A percentile compares a stretch with the other conserved stretches of the same genome.
Evolutionary conservation across 64 coral and sea anemone species (phyloP).

Genomic region (Dendrophyllia cribrosa): DNA sequence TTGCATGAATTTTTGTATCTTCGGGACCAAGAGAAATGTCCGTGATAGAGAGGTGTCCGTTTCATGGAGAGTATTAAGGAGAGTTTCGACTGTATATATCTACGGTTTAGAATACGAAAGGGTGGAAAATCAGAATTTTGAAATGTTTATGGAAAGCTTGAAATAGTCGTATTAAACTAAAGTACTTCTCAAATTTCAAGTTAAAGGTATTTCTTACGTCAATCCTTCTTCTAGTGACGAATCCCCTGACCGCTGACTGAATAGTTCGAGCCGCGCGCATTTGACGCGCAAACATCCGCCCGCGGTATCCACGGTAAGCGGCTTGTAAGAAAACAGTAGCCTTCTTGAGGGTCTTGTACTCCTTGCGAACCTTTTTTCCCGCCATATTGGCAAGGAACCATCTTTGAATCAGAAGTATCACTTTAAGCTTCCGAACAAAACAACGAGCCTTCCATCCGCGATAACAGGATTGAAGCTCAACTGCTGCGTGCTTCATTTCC

Average conservation of each 20-base stretch:
- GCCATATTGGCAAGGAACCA: conserved; percentile 37
- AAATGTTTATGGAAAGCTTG: no score
- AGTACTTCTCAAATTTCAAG: no score
- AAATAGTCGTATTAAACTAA: no score
- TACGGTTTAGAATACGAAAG: no score
- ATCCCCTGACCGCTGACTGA: conserved; percentile 68
- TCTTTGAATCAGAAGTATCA: conserved; percentile 61
- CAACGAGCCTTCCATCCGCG: conserved; percentile 20
- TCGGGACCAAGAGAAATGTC: no score
- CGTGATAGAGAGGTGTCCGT: no score
- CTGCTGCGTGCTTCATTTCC: conserved; percentile 39
- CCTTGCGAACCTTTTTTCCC: background rate
- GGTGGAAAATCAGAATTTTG: no score
- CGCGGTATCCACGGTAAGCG: conserved; percentile 70
- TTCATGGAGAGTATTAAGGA: no score
- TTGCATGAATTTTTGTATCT: no score
- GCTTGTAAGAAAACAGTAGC: conserved; percentile 72
- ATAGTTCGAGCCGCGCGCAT: conserved; percentile 55
- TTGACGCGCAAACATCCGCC: conserved; percentile 41
- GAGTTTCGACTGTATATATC: no score
- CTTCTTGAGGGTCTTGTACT: conserved; percentile 58
- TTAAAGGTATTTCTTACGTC: conserved; percentile 60
- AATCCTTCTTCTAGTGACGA: conserved; percentile 51
- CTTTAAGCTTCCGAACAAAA: conserved; percentile 24
- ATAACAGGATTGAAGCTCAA: conserved; percentile 51